These are phyloP conservation scores for Podilymbus podiceps DNA, from an alignment of 2,113 vertebrate genomes.

Conservation along the genomic window DNA sequence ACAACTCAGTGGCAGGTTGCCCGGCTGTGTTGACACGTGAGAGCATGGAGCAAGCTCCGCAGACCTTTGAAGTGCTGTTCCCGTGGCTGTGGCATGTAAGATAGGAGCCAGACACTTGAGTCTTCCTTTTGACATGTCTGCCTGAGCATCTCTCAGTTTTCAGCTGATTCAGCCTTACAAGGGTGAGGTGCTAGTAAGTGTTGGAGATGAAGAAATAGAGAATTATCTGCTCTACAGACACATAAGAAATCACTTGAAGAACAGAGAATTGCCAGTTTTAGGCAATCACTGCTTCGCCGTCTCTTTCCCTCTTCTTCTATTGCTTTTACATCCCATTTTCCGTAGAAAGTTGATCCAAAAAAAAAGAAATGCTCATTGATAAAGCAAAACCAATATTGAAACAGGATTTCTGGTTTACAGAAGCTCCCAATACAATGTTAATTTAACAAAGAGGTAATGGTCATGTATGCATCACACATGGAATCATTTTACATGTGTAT, in stretches of 20 bases:
- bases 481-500: not conserved
- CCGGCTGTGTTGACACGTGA: accelerated
- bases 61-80: not conserved
- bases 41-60: not conserved
- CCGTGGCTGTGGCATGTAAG: not conserved
- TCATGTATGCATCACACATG: not conserved
- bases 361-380: not conserved
- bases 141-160: not conserved
- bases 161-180: not conserved
- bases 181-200: not conserved
- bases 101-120: not conserved
- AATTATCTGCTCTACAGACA: not conserved
- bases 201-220: not conserved
- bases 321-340: not conserved
- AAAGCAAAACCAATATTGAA: not conserved
- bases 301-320: not conserved
- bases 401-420: not conserved
- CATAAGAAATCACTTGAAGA: not conserved
- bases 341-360: not conserved
- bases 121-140: not conserved
- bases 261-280: not conserved
- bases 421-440: not conserved
- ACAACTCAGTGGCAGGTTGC: not conserved
- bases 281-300: not conserved
- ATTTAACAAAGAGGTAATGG: not conserved